Evolutionary conservation across 1,140 invertebrate genomes (phyloP).

Genomic region (Bombus affinis): DNA sequence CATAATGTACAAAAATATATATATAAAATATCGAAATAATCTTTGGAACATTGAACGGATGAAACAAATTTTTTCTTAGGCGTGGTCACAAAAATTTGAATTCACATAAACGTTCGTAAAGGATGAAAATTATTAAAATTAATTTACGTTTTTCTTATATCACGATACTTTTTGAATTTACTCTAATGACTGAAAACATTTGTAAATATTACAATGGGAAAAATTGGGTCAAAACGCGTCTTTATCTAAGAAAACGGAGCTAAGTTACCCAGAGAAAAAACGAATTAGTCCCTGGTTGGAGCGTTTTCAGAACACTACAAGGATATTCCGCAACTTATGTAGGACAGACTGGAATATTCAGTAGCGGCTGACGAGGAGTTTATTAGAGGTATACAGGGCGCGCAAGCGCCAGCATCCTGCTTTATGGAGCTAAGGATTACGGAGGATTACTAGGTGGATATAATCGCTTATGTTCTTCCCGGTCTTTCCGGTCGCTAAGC

Average conservation of each 20-base stretch:
- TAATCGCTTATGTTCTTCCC: constrained; percentile 53
- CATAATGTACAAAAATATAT: too few relatives aligned
- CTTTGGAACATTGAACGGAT: too few relatives aligned
- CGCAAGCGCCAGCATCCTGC: constrained; percentile 29
- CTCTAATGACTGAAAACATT: neutral
- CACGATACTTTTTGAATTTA: too few relatives aligned
- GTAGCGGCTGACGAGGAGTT: constrained; percentile 26
- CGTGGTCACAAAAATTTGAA: too few relatives aligned
- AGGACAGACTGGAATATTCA: constrained; percentile 38
- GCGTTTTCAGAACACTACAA: neutral
- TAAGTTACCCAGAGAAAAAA: neutral
- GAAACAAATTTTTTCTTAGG: too few relatives aligned
- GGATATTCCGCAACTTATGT: constrained; percentile 14
- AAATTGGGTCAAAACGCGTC: neutral
- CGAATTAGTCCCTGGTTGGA: neutral
- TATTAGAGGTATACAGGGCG: constrained; percentile 29
- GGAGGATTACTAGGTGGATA: constrained; percentile 45
- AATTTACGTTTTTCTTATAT: too few relatives aligned
- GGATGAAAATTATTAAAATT: too few relatives aligned
- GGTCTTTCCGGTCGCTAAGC: constrained; percentile 29
- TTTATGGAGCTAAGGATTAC: constrained; percentile 55
- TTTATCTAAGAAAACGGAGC: neutral
- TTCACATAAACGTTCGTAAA: too few relatives aligned
- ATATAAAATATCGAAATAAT: too few relatives aligned
- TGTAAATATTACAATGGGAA: neutral